Base-by-base conservation (phyloP, 2,888 invertebrate species). In the Amiota minor region DNA sequence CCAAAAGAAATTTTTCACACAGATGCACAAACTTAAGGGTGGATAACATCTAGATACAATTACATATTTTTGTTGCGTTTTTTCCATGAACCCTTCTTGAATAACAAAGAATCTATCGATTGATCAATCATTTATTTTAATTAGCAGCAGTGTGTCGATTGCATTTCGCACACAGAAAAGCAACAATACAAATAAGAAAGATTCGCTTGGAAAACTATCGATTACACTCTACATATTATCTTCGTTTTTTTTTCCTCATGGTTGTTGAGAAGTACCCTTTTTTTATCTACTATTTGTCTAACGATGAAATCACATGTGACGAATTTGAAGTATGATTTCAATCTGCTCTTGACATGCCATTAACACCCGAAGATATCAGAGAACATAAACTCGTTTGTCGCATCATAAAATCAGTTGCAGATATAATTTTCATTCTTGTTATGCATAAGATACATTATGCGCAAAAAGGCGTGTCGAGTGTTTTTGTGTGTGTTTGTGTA, bases 121-220 rank as follows among this genome's bases (percentile, higher is more conserved):
- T 76, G 75, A 83, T 83, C 86, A 82, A 83, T 83, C 86, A 86
- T 83, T 84, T 77, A 77, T 83, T 86, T 83, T 83, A 83, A 83
- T 83, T 83, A 83, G 83, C 83, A 80, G 80, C 80, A 83, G 86
- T 71, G 85, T 86, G 86, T 85, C 83, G 83, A 83, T 83, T 73
- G 77, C 83, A 86, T 74, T 61, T 70, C 23, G 67, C 53, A 68
- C 49, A 79, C 35, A 35, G 6, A 35, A 35, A 35, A 35, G 35
- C 35, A 35, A 35, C 2, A 35, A 4, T 35, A 35, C 35, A 6
- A 35, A 35, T 35, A 35, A 35, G 6, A 35, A 35, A 8, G 35
- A 35, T 6, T 35, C 35, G 23, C 3, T 23, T 23, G 1, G 81
- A 80, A 81, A 84, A 83, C 86, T 83, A 83, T 83, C 83, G 86